Evolutionary conservation across 2,888 invertebrate species (phyloP), one percentile per base, ranked within the genome.

Genomic region (Melieria crassipennis): DNA sequence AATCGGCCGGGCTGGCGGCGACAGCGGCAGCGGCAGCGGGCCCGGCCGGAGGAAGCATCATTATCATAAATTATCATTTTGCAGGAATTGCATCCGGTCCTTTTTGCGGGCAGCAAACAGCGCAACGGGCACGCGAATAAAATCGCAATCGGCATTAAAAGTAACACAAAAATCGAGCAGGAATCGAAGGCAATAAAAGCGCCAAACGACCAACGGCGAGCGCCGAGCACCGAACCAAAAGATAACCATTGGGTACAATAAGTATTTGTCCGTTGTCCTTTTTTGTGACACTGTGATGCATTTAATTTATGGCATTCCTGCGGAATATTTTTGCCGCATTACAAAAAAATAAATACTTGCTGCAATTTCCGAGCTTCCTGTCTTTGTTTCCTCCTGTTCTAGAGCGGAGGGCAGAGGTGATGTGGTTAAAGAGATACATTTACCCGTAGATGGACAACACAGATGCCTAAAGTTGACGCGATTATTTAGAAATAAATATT

Each of bases 1-100:
- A 30, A 30, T 30, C 30, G 61, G 70, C 30, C 52, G 46, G n/a
- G 56, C 9, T 11, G 62, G 5, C n/a, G 47, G 16, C 9, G 30
- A 10, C 56, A 42, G 43, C 60, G 48, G 52, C 43, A 58, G 57
- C 46, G 52, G 30, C 58, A 72, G 68, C 11, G 43, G 62, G 68
- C 71, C 71, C 69, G 74, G 69, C 64, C 66, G 65, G 65, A 74
- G 76, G 76, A 76, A 76, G 75, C 82, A 83, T 84, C 84, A 84
- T 84, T 84, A 84, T 82, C 84, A 84, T 84, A 84, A 84, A 84
- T 84, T 84, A 84, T 83, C 84, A 84, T 84, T 84, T 83, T 83
- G 82, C 80, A 83, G 84, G 82, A 84, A 84, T 84, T 84, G 83
- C 82, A 81, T 84, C 83, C 83, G 83, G 75, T 69, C 56, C n/a